Percentiles rank a stretch among this genome's conserved stretches.
phyloP scores from a whole-genome alignment of 2,113 vertebrate genomes.

The Calidris pygmaea region DNA sequence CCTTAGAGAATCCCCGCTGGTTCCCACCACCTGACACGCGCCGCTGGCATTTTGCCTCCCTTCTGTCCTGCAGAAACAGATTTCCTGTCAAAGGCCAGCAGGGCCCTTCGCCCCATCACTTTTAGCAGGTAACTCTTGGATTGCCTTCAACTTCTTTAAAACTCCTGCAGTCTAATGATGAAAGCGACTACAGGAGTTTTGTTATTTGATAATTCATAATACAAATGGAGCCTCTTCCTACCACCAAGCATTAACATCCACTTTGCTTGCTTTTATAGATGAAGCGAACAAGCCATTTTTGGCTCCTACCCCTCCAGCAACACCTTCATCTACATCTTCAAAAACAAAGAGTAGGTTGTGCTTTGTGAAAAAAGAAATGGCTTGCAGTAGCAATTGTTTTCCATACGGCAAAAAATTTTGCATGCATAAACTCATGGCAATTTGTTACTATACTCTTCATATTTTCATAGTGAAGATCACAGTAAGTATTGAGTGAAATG shows the following conservation, averaged over 20 bases:
- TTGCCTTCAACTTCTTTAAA: neutral
- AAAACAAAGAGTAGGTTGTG: neutral
- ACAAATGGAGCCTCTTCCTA: neutral
- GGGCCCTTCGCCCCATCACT: neutral
- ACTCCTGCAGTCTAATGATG: neutral
- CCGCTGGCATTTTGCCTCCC: neutral
- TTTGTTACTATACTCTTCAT: neutral
- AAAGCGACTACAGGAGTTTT: neutral
- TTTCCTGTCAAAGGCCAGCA: neutral
- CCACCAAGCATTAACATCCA: neutral
- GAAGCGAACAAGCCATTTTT: neutral
- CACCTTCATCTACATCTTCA: neutral
- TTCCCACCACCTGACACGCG: neutral
- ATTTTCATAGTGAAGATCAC: neutral
- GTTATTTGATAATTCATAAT: neutral
- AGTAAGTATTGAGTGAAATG: neutral
- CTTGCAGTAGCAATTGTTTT: neutral
- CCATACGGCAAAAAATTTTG: neutral
- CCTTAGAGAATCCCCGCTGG: neutral
- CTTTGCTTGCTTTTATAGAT: neutral
- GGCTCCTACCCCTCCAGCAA: neutral
- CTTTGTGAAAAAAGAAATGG: neutral
- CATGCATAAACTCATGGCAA: neutral
- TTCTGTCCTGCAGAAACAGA: neutral
- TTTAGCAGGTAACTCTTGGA: neutral